phyloP scores from a whole-genome alignment of 53 echinoderm and acorn worm species.

The Echinarachnius parma region DNA sequence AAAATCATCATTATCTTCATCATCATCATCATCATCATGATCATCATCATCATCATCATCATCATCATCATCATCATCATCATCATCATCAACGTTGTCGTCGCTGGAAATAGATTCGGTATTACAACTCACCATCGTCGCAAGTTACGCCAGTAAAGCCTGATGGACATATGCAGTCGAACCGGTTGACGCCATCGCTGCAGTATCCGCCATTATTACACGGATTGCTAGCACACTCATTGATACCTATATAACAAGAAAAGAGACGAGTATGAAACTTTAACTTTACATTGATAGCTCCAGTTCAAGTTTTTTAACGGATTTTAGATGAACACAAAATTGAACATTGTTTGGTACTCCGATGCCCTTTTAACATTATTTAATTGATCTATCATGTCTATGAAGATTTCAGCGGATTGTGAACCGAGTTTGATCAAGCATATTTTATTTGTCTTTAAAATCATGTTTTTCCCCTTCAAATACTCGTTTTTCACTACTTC shows the following conservation, averaged over 20 bases:
- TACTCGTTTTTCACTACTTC: too few species aligned
- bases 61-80: conserved; percentile 31
- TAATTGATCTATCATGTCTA: too few species aligned
- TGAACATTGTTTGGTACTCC: too few species aligned
- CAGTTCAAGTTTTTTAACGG: too few species aligned
- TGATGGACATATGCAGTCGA: conserved; percentile 56
- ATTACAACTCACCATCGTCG: conserved; percentile 59
- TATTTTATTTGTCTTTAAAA: too few species aligned
- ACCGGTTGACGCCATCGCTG: conserved; percentile 48
- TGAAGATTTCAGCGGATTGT: too few species aligned
- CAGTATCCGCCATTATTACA: conserved; percentile 71
- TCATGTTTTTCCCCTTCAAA: too few species aligned
- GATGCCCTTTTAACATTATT: too few species aligned
- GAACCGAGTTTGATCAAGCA: too few species aligned
- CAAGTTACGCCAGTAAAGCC: conserved; percentile 65
- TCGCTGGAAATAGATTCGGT: neutral
- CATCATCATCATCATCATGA: conserved; percentile 25
- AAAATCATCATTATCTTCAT: conserved; percentile 20
- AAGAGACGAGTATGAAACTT: neutral
- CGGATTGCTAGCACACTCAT: conserved; percentile 70
- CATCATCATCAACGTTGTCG: neutral
- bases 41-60: conserved; percentile 26
- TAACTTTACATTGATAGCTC: too few species aligned
- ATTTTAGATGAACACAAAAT: too few species aligned
- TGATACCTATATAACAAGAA: conserved; percentile 49